phyloP scores from a whole-genome alignment of 2,113 vertebrate genomes.

The Cavia porcellus region DNA sequence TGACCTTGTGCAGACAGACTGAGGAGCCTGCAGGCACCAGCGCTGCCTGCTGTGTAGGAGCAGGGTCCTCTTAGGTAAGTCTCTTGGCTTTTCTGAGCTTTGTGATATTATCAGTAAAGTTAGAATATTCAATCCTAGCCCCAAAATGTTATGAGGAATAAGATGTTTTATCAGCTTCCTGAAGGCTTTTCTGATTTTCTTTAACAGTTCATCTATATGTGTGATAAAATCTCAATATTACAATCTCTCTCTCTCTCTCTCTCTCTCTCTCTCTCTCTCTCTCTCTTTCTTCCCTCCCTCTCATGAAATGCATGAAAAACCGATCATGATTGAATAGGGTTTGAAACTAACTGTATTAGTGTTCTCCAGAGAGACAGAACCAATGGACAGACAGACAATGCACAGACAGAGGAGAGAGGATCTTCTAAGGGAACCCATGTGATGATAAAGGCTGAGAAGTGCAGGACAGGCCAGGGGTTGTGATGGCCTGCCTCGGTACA shows the following conservation, averaged over 20 bases:
- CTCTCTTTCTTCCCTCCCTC: too few species aligned
- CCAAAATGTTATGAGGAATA: neutral
- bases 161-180: neutral
- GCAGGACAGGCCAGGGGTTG: neutral
- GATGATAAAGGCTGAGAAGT: neutral
- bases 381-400: neutral
- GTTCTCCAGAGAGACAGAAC: neutral
- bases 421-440: neutral
- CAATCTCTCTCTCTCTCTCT: neutral
- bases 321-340: neutral
- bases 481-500: neutral
- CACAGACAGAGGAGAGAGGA: neutral
- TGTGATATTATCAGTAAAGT: neutral
- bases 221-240: neutral
- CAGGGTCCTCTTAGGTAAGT: neutral
- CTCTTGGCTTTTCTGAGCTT: neutral
- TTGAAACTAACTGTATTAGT: neutral
- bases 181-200: constrained; percentile 37
- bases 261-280: neutral
- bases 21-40: neutral
- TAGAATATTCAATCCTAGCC: neutral
- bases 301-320: neutral
- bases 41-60: neutral
- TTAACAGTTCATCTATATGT: neutral
- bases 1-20: neutral